These are phyloP conservation scores for Toxotes jaculatrix DNA, from an alignment of 2,113 vertebrate genomes.

Conservation along the genomic window DNA sequence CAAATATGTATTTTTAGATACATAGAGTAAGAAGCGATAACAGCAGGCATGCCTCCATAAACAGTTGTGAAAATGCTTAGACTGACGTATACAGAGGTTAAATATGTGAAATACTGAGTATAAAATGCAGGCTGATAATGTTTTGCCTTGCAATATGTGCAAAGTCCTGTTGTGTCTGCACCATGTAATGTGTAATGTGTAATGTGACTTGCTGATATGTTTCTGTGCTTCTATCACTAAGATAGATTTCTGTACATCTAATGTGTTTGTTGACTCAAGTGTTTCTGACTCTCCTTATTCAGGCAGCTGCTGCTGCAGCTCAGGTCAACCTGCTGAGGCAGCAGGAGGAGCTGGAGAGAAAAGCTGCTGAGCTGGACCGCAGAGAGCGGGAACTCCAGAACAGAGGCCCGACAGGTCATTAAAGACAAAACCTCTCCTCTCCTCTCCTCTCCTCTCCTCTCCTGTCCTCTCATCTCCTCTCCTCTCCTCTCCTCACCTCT, in stretches of 20 bases:
- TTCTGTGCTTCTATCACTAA: not conserved
- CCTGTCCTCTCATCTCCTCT: too few relatives aligned
- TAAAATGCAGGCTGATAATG: not conserved
- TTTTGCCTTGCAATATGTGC: not conserved
- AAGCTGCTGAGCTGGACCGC: slow-evolving; percentile 94
- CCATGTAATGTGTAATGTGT: not conserved
- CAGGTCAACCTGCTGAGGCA: slow-evolving; percentile 93
- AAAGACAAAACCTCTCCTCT: slow-evolving; percentile 6
- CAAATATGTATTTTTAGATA: slow-evolving; percentile 1
- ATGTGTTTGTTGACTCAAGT: slow-evolving; percentile 17
- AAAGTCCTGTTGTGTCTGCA: not conserved
- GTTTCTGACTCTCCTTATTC: not conserved
- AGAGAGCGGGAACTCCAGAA: slow-evolving; percentile 92
- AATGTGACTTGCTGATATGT: not conserved
- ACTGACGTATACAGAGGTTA: not conserved
- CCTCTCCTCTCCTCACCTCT: slow-evolving; percentile 15
- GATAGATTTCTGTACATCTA: not conserved
- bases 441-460: slow-evolving; percentile 4
- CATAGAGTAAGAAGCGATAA: too few relatives aligned
- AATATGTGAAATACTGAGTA: not conserved
- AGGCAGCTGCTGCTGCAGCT: slow-evolving; percentile 90
- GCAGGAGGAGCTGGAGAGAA: slow-evolving; percentile 96
- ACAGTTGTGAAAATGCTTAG: not conserved
- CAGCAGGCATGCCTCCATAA: not conserved
- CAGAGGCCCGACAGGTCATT: slow-evolving; percentile 75